A percentile compares a stretch with the other conserved stretches of the same genome.
phyloP scores from a whole-genome alignment of 2,888 invertebrate genomes.

The Bellardia bayeri region DNA sequence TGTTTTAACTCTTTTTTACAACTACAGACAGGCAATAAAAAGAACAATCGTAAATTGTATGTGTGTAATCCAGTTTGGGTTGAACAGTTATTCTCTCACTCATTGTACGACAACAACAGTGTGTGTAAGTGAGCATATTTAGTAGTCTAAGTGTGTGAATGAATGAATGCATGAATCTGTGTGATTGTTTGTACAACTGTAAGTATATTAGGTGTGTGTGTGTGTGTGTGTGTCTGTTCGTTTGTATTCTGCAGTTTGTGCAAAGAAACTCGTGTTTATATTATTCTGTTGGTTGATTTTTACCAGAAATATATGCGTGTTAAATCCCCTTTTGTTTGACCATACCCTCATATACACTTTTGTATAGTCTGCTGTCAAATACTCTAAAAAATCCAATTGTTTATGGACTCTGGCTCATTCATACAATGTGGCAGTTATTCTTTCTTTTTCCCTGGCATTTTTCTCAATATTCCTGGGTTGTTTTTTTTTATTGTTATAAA shows the following conservation, averaged over 20 bases:
- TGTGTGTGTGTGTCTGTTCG: background rate
- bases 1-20: slow-evolving; percentile 1
- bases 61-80: slow-evolving; percentile 33
- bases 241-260: background rate
- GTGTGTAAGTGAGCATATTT: slow-evolving; percentile 6
- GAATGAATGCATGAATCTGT: background rate
- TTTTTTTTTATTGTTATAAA: slow-evolving; percentile 25
- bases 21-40: slow-evolving; percentile 9
- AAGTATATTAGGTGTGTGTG: slow-evolving; percentile 10
- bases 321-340: slow-evolving; percentile 46
- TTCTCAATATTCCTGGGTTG: background rate
- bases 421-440: background rate
- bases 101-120: background rate
- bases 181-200: background rate
- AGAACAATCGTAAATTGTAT: slow-evolving; percentile 31
- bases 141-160: background rate
- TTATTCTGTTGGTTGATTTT: slow-evolving; percentile 3
- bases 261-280: slow-evolving; percentile 38
- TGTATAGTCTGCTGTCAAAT: background rate
- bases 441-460: background rate
- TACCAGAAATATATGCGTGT: slow-evolving; percentile 9
- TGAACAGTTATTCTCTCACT: slow-evolving; percentile 1
- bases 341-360: slow-evolving; percentile 1
- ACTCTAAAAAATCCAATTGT: background rate
- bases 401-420: slow-evolving; percentile 11